Percentiles rank a stretch among this genome's conserved stretches.
phyloP scores from a whole-genome alignment of 64 coral and sea anemone species.

The Stylophora pistillata region DNA sequence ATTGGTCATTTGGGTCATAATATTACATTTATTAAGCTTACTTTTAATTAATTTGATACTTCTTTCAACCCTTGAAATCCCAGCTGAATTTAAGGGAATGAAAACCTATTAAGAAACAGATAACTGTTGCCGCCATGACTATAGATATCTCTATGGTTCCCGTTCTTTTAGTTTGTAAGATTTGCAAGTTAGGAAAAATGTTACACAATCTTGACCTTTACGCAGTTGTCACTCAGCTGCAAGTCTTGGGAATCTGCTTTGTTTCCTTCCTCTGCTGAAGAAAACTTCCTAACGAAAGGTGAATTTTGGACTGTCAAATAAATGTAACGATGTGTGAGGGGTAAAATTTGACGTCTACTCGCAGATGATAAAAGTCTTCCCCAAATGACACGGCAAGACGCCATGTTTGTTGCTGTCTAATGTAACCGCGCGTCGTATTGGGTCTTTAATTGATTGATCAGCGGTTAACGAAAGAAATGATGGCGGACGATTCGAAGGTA shows the following conservation, averaged over 20 bases:
- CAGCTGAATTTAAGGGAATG: too few relatives aligned
- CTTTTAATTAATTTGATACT: too few relatives aligned
- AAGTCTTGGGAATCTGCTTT: slow-evolving; percentile 25
- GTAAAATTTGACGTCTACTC: background rate
- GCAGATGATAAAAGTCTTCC: background rate
- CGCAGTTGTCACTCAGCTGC: slow-evolving; percentile 60
- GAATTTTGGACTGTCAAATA: background rate
- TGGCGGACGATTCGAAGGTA: slow-evolving; percentile 34
- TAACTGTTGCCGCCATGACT: too few relatives aligned
- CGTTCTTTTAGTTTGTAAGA: background rate
- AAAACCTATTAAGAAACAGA: too few relatives aligned
- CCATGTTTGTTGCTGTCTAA: background rate
- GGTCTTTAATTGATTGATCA: too few relatives aligned
- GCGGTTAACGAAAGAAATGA: background rate
- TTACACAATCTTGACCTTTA: slow-evolving; percentile 49
- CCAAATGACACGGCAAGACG: background rate
- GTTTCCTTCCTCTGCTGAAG: slow-evolving; percentile 11
- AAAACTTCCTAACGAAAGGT: background rate
- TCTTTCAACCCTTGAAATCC: too few relatives aligned
- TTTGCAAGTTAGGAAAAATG: background rate
- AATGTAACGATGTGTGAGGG: background rate
- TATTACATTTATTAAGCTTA: too few relatives aligned
- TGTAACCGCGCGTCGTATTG: slow-evolving; percentile 3
- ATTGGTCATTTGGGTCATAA: too few relatives aligned
- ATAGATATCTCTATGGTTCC: too few relatives aligned